Evolutionary conservation across 2,113 vertebrate species (phyloP).

Genomic region (Phasianus colchicus): DNA sequence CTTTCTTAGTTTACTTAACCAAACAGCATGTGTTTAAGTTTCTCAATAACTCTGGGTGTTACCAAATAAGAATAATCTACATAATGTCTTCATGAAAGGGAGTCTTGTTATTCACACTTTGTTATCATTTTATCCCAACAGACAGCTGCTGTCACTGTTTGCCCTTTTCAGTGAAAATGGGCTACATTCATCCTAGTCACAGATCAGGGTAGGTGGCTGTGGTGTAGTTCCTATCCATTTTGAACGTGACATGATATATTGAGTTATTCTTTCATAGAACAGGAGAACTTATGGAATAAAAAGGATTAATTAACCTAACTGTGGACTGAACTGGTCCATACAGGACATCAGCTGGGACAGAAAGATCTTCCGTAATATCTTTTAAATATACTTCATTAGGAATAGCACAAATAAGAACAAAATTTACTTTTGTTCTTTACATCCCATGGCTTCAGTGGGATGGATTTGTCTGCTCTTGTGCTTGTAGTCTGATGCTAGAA

Average conservation of each 20-base stretch:
- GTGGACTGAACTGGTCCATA: not conserved
- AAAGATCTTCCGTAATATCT: not conserved
- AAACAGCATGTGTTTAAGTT: conserved; percentile 54
- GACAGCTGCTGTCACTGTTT: conserved; percentile 64
- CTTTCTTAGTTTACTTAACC: conserved; percentile 47
- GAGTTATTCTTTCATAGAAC: not conserved
- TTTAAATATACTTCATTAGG: not conserved
- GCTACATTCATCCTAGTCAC: conserved; percentile 49
- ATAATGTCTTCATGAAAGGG: conserved; percentile 46
- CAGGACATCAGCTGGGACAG: not conserved
- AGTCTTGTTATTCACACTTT: conserved; percentile 62
- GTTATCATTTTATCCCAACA: conserved; percentile 61
- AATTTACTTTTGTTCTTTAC: too few species aligned
- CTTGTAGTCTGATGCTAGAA: not conserved
- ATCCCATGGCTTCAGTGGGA: fast-evolving
- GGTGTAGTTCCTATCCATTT: not conserved
- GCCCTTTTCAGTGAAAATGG: conserved; percentile 65
- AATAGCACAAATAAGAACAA: not conserved
- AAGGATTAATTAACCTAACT: not conserved
- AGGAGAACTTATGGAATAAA: not conserved
- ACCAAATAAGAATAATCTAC: conserved; percentile 64
- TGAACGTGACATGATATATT: not conserved
- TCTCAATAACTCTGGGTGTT: conserved; percentile 32
- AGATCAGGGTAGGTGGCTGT: not conserved
- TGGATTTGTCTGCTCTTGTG: not conserved